Percentiles rank a stretch among this genome's conserved stretches.
These are phyloP conservation scores for Nothocercus julius DNA, from an alignment of 2,113 vertebrate species.

Conservation along the genomic window DNA sequence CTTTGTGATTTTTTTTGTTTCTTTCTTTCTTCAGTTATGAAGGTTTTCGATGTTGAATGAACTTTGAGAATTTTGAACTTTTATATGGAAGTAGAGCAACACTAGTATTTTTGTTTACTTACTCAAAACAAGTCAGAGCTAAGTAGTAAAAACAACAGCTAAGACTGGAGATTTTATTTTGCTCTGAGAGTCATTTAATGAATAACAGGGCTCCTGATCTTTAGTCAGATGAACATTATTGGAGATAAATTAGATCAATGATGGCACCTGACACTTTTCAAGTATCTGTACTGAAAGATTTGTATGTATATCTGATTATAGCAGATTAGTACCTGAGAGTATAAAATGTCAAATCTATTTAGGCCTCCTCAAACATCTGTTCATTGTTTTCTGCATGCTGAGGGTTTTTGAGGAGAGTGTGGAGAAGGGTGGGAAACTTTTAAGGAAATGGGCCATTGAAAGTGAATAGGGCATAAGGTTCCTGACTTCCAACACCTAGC, in stretches of 20 bases:
- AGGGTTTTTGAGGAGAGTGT: slow-evolving; percentile 3
- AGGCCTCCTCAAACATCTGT: slow-evolving; percentile 39
- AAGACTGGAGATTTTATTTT: slow-evolving; percentile 10
- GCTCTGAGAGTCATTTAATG: slow-evolving; percentile 1
- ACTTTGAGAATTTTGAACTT: background rate
- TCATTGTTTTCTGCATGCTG: slow-evolving; percentile 22
- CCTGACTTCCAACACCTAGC: background rate
- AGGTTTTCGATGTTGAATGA: background rate
- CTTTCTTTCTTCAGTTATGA: background rate
- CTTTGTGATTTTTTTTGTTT: background rate
- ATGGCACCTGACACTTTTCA: slow-evolving; percentile 44
- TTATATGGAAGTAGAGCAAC: background rate
- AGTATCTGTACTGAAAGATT: slow-evolving; percentile 18
- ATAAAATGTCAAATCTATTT: slow-evolving; percentile 47
- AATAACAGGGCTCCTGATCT: slow-evolving; percentile 4
- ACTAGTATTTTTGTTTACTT: background rate
- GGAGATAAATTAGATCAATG: slow-evolving; percentile 50
- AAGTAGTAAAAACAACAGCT: slow-evolving; percentile 1
- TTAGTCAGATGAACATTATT: slow-evolving; percentile 22
- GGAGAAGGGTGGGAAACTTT: background rate
- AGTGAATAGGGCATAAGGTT: background rate
- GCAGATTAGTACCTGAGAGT: slow-evolving; percentile 60
- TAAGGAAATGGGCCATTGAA: slow-evolving; percentile 31
- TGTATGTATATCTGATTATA: slow-evolving; percentile 51
- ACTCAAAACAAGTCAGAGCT: background rate